Conservation (phyloP, 2,113 vertebrate genomes). For the Lipophrys pholis region DNA sequence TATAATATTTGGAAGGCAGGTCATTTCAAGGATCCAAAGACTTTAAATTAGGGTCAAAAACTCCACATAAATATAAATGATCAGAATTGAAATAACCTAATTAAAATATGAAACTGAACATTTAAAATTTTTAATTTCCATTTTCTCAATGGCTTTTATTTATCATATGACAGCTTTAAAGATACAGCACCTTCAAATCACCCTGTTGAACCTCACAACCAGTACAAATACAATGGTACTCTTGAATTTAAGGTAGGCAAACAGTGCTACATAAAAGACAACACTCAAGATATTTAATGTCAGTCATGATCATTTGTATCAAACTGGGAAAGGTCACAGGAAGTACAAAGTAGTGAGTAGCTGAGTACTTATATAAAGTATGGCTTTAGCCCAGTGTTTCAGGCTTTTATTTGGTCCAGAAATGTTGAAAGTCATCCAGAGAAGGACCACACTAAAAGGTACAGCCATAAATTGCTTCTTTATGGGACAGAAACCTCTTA, state of each 20-base stretch:
- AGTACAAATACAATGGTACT: constrained; percentile 45
- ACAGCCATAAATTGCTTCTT: constrained; percentile 57
- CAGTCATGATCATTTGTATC: constrained; percentile 19
- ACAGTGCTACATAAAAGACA: constrained; percentile 45
- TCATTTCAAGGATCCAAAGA: no score
- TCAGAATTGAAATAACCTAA: no score
- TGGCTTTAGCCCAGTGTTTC: constrained; percentile 48
- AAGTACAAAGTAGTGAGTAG: constrained; percentile 33
- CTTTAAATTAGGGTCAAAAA: no score
- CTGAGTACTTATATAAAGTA: constrained; percentile 40
- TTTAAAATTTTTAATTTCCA: background rate
- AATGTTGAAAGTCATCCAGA: constrained; percentile 60
- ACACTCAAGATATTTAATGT: constrained; percentile 25
- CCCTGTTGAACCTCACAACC: constrained; percentile 50
- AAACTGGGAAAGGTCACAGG: constrained; percentile 25
- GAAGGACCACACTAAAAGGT: constrained; percentile 43
- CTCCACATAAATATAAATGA: no score
- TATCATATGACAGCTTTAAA: background rate
- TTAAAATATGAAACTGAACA: background rate
- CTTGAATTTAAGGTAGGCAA: constrained; percentile 34
- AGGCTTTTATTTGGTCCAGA: constrained; percentile 42
- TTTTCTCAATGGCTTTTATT: background rate
- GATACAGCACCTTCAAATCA: constrained; percentile 14
- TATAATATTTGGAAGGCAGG: no score
- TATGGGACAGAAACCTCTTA: constrained; percentile 62